Percentiles rank a stretch among this genome's conserved stretches.
Evolutionary conservation across 2,888 invertebrate genomes (phyloP).

Genomic region (Drosophila picticornis): DNA sequence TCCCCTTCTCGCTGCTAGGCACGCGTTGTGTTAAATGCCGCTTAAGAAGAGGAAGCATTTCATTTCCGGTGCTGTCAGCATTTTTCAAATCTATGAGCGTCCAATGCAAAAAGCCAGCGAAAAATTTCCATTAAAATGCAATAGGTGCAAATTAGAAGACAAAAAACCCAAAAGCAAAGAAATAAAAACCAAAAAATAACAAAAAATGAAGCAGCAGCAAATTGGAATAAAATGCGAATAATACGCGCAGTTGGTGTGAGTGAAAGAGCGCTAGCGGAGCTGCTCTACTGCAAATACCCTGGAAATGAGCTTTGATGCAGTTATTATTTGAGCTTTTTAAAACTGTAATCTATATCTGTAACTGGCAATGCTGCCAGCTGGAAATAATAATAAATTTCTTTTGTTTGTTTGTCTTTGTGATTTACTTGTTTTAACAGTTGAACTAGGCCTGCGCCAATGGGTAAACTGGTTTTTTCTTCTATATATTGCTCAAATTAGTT

Average conservation of each 20-base stretch:
- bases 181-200: neutral
- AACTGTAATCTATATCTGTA: neutral
- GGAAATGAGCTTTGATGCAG: neutral
- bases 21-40: slow-evolving; percentile 22
- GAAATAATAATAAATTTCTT: neutral
- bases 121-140: slow-evolving; percentile 75
- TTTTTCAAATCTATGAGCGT: slow-evolving; percentile 82
- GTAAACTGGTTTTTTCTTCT: neutral
- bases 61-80: slow-evolving; percentile 83
- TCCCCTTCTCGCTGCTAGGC: rapidly evolving
- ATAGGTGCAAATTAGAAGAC: slow-evolving; percentile 77
- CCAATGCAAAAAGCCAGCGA: slow-evolving; percentile 67
- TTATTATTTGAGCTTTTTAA: neutral
- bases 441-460: neutral
- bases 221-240: slow-evolving; percentile 35
- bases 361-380: neutral
- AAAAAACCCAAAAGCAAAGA: slow-evolving; percentile 36
- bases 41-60: slow-evolving; percentile 71
- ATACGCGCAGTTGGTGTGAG: neutral
- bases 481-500: neutral
- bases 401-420: neutral
- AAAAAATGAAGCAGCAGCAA: slow-evolving; percentile 9
- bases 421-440: neutral
- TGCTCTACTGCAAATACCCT: slow-evolving; percentile 3
- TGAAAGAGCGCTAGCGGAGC: neutral